Evolutionary conservation across 2,888 invertebrate genomes (phyloP), one percentile per base, ranked within the genome.

Genomic region (Epinotia bilunana): DNA sequence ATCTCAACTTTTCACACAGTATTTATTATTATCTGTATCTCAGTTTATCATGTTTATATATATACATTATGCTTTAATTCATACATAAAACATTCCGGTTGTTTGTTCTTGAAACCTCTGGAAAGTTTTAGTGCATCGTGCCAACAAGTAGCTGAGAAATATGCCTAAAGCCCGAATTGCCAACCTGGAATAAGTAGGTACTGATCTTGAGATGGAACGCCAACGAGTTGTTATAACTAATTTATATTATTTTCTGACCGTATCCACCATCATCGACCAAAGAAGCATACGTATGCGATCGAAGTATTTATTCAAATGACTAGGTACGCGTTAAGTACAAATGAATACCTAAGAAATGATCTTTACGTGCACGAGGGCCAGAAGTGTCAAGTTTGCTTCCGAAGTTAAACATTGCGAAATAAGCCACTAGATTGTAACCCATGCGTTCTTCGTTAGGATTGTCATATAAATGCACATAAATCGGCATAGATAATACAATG

Each of bases 121-220:
- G 70, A 70, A 70, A 74, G 39, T 70, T 74, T 70, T 18, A 7
- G 33, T 57, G 63, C 23, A 20, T 55, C 28, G 58, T 75, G 75
- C 74, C 74, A 70, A 74, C 69, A 70, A 70, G 46, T 60, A 57
- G 18, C 18, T 11, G 12, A 1, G 5, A 55, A 43, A 62, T 63
- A 7, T 61, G 28, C 55, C 53, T 39, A 46, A 46, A 53, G 6
- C n/a, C n/a, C 53, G 53, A 53, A 53, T n/a, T 39, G 9, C 1
- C n/a, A 13, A 53, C 53, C 16, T n/a, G 53, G 53, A 53, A 6
- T 53, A 53, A 53, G 53, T 53, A 53, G n/a, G 53, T 53, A 53
- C 46, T 13, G 13, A n/a, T 53, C n/a, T 53, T 53, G n/a, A 7
- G 53, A 12, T 13, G 3, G 12, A 46, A n/a, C 6, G n/a, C 6